Evolutionary conservation across 53 echinoderm and acorn worm genomes (phyloP), one percentile per base, ranked within the genome.

Genomic region (Stichopus horrens): DNA sequence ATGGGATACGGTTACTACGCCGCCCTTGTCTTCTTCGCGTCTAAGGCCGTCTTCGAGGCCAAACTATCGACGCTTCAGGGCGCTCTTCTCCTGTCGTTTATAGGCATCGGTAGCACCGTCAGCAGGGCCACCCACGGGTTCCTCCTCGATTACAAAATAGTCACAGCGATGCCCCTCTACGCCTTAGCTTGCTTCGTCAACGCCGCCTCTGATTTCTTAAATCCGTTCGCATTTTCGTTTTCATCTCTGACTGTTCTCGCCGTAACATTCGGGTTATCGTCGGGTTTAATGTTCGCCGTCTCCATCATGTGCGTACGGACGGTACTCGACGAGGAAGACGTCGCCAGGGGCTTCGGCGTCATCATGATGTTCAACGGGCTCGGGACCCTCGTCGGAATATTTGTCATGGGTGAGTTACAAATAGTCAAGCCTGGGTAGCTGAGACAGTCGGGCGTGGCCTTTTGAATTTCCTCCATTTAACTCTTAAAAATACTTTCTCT

Each of bases 101-200:
- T 86, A 9, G 86, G 86, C n/a, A 18, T 86, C 19, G 86, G 86
- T 53, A 86, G 86, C 51, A 68, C 86, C 86, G 66, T 86, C 52
- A 67, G 66, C 18, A 58, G 86, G 10, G 86, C 66, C 20, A 53
- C 51, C 4, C 86, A 86, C 66, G 86, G 86, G 9, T 23, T 86
- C n/a, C 66, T 86, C 37, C 52, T 86, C 19, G 86, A 86, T 67
- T 86, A 51, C 16, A 86, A 86, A 20, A 5, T 86, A 10, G 60
- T 86, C 14, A 13, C 66, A 6, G 63, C 86, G 10, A 67, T 86
- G 71, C 22, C 86, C 20, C 23, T 86, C 16, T 86, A 86, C 18
- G 52, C 86, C 5, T 51, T 86, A 37, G 86, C 86, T n/a, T 86
- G 86, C 51, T 68, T 86, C 5, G 22, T 68, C 5, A 67, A 21